Base-by-base conservation (phyloP, 2,888 invertebrate genomes). In the Agriopis aurantiaria region DNA sequence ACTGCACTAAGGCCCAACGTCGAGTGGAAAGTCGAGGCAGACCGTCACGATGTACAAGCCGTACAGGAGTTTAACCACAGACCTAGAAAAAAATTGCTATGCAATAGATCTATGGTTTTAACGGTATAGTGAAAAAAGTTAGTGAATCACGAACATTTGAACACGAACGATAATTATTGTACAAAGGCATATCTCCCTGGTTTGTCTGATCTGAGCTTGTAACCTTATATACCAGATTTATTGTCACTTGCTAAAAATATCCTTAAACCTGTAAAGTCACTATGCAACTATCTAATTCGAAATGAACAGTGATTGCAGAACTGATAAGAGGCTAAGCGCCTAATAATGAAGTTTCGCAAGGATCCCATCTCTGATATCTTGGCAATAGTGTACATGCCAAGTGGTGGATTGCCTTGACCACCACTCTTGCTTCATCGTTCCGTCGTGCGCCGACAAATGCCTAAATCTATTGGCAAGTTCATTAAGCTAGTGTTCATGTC, bases 391-490 rank as follows among this genome's bases (percentile, higher is more conserved):
- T 67, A 70, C 70, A 76, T 75, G 77, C 73, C 78, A 75, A 76
- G 71, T 75, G 65, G 74, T 73, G 55, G 79, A 62, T 78, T 49
- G 73, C 79, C 79, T 79, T 79, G 79, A 79, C 79, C 78, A 74
- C 68, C 52, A 43, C 59, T 49, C 49, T 78, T 78, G 76, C 77
- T 56, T 72, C 76, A 76, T 55, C 65, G 49, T 58, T 43, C 67
- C 68, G 55, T 63, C 70, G 58, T 48, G 43, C 41, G 65, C 56
- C 45, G 17, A 46, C 56, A 62, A 64, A 64, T 65, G 48, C 65
- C 61, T 68, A 53, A 58, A 62, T 70, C 65, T 69, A 65, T 63
- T 68, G 45, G 45, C 40, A n/a, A 40, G 8, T 55, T 55, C 12
- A 40, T 11, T 55, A n/a, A n/a, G 40, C 33, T 40, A 10, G 40